Evolutionary conservation across 2,797 vertebrate genomes (phyloP), one percentile per base, ranked within the genome.

Genomic region (Trematomus bernacchii): DNA sequence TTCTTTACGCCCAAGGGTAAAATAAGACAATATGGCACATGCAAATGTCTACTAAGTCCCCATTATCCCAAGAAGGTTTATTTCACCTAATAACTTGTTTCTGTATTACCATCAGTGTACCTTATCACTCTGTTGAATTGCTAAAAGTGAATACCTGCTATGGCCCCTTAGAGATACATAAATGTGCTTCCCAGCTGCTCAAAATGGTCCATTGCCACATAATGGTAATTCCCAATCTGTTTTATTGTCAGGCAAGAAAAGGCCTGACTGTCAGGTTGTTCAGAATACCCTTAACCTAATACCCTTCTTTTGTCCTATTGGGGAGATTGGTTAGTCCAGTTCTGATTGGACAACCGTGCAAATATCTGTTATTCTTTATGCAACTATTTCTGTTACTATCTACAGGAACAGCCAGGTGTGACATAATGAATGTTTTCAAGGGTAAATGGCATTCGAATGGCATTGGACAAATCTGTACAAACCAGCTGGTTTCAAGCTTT

Each of bases 1-100:
- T 76, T 62, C 58, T 73, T 80, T 71, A 59, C 65, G 72, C 70
- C 73, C 64, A 53, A 57, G 42, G 33, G 46, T 42, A 44, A 47
- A 64, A 59, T 4, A 16, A 69, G 19, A 73, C 23, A 76, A 59
- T 71, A 58, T 47, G 57, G 23, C 53, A 51, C 44, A 19, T 65
- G 18, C 59, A 64, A 53, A 74, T 44, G 30, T 60, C 43, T 71
- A 40, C 42, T 33, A 46, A 61, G n/a, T 55, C 27, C 58, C 52
- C 2, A 37, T 19, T 73, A 57, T 11, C 6, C 69, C 16, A 42
- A 12, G 10, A 43, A 69, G 27, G 47, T 59, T 77, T 75, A 44
- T 55, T 50, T 46, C 53, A 19, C 30, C 14, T 73, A 21, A 21
- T 27, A 33, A 55, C 54, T 14, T 43, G 5, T 47, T 44, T 69